A percentile compares a stretch with the other conserved stretches of the same genome.
Conservation (phyloP, 2,113 vertebrate genomes). For the Lonchura striata region DNA sequence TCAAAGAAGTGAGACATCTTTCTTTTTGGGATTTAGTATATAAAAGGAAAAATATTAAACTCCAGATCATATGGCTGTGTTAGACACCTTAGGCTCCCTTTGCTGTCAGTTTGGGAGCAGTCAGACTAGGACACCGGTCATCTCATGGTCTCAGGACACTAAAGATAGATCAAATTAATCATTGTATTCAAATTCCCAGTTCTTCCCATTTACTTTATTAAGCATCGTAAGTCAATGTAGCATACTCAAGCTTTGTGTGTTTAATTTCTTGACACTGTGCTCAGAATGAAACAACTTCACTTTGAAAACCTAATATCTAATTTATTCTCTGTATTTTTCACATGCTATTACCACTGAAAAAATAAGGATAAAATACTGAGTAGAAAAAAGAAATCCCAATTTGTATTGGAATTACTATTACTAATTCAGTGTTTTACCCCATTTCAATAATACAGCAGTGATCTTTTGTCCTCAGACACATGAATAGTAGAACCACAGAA, state of each 20-base stretch:
- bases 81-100: background rate
- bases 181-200: background rate
- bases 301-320: background rate
- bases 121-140: background rate
- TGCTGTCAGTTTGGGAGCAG: background rate
- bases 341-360: fast-evolving
- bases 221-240: background rate
- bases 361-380: background rate
- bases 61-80: background rate
- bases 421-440: background rate
- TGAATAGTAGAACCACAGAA: background rate
- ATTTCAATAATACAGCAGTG: background rate
- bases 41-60: background rate
- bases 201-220: background rate
- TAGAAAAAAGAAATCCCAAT: background rate
- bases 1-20: background rate
- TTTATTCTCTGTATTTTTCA: background rate
- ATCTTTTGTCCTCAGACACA: background rate
- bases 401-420: background rate
- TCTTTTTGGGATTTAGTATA: background rate
- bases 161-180: background rate
- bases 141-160: background rate
- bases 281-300: background rate
- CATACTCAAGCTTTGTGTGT: background rate
- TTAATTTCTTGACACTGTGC: background rate